A percentile compares a stretch with the other conserved stretches of the same genome.
phyloP scores from a whole-genome alignment of 2,797 vertebrate genomes.

The Poeciliopsis presidionis region DNA sequence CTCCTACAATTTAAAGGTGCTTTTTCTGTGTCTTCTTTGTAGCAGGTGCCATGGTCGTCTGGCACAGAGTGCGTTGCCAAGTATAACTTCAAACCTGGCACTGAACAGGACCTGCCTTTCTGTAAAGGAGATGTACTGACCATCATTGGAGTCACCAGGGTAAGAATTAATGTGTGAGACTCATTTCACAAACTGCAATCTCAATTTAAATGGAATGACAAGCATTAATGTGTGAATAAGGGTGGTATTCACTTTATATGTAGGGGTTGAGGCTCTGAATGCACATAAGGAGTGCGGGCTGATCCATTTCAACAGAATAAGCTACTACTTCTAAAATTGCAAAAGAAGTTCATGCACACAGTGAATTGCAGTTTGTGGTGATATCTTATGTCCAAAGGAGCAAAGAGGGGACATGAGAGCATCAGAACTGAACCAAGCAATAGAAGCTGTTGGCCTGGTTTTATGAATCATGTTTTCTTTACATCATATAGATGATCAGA shows the following conservation, averaged over 20 bases:
- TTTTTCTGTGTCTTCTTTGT: slow-evolving; percentile 22
- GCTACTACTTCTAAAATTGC: background rate
- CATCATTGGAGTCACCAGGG: slow-evolving; percentile 96
- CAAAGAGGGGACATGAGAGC: background rate
- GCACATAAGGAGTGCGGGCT: background rate
- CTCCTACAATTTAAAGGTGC: background rate
- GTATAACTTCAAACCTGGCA: slow-evolving; percentile 95
- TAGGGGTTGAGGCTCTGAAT: background rate
- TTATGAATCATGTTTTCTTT: background rate
- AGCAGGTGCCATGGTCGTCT: slow-evolving; percentile 86
- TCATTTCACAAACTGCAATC: background rate
- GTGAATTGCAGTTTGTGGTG: background rate
- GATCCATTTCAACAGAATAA: background rate
- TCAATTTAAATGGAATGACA: background rate
- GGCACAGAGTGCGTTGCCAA: slow-evolving; percentile 98
- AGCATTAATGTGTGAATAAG: background rate
- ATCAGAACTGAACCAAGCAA: background rate
- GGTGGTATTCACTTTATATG: background rate
- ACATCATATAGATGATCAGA: background rate
- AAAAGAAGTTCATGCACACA: background rate
- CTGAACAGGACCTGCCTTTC: slow-evolving; percentile 96
- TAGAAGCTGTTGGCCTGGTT: background rate
- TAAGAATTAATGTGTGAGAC: slow-evolving; percentile 54
- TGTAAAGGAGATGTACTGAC: slow-evolving; percentile 96
- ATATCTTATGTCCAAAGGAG: background rate